Percentiles rank a stretch among this genome's conserved stretches.
Conservation (phyloP, 2,797 vertebrate species). For the Spheniscus humboldti region DNA sequence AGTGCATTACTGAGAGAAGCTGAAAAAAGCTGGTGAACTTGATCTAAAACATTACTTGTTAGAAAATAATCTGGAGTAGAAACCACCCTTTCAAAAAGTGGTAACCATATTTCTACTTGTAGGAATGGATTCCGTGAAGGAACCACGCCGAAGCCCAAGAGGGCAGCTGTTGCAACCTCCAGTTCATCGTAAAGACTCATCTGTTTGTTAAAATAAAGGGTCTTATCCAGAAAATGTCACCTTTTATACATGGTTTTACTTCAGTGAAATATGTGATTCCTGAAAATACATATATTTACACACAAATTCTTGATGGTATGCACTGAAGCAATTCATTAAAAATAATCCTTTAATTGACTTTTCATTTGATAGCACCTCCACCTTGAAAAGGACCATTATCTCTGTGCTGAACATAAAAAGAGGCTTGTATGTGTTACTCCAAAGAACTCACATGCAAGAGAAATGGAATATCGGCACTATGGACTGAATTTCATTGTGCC, state of each 20-base stretch:
- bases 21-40: not conserved
- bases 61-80: not conserved
- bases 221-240: not conserved
- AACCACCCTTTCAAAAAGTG: not conserved
- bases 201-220: constrained; percentile 63
- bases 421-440: fast-evolving
- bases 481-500: not conserved
- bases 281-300: not conserved
- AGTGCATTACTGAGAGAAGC: too few relatives aligned
- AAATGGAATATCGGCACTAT: not conserved
- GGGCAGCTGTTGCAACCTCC: constrained; percentile 89
- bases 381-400: not conserved
- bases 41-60: not conserved
- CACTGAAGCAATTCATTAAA: not conserved
- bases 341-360: not conserved
- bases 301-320: not conserved
- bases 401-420: not conserved
- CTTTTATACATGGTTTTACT: not conserved
- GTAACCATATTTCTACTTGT: constrained; percentile 9
- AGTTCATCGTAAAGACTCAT: constrained; percentile 85
- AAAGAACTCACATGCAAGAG: fast-evolving
- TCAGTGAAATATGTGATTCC: not conserved
- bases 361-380: not conserved
- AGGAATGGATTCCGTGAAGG: constrained; percentile 98
- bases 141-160: constrained; percentile 90